A percentile compares a stretch with the other conserved stretches of the same genome.
Evolutionary conservation across 2,888 invertebrate genomes (phyloP).

Genomic region (Hartigia nigra): DNA sequence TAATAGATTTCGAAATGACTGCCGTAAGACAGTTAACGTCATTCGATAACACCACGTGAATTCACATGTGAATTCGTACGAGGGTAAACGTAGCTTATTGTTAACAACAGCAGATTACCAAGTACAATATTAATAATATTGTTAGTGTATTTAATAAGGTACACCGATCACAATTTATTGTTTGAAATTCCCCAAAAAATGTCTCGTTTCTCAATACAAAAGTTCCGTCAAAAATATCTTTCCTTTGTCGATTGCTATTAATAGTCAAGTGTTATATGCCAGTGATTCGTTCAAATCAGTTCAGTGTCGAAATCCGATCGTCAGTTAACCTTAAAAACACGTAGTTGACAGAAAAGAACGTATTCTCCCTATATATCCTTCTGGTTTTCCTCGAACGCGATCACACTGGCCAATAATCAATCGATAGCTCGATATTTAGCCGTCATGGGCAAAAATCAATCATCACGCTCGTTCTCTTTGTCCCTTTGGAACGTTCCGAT

Average conservation of each 20-base stretch:
- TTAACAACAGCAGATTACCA: slow-evolving; percentile 60
- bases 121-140: slow-evolving; percentile 42
- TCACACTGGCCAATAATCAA: background rate
- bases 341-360: background rate
- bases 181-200: slow-evolving; percentile 40
- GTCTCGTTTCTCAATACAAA: slow-evolving; percentile 48
- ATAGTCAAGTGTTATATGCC: slow-evolving; percentile 33
- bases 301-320: slow-evolving; percentile 23
- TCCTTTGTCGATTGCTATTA: slow-evolving; percentile 44
- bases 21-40: too few species aligned
- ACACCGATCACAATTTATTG: slow-evolving; percentile 55
- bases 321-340: background rate
- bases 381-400: background rate
- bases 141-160: slow-evolving; percentile 44
- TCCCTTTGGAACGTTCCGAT: background rate
- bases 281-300: slow-evolving; percentile 33
- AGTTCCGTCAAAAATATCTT: slow-evolving; percentile 56
- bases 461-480: background rate
- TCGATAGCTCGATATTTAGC: background rate
- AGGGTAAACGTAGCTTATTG: slow-evolving; percentile 44
- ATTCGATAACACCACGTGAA: slow-evolving; percentile 24
- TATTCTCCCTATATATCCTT: background rate
- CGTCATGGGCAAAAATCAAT: background rate
- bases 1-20: background rate
- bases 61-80: slow-evolving; percentile 26